These are phyloP conservation scores for Maconellicoccus hirsutus DNA, from an alignment of 1,140 invertebrate species.

Conservation along the genomic window DNA sequence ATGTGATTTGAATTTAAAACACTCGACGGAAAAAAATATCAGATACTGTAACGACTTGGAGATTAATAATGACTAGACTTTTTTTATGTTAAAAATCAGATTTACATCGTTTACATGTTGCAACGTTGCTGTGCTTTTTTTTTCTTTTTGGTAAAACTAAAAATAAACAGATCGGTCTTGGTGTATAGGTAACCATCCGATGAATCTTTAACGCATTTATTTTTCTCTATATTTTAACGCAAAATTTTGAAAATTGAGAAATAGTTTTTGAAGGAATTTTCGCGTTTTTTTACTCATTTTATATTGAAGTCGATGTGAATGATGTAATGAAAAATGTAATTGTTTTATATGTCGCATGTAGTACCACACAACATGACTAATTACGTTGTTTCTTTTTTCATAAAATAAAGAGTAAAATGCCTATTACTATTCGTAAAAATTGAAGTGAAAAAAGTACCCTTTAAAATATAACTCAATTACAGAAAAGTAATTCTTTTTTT, in stretches of 20 bases:
- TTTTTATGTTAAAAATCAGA: too few relatives aligned
- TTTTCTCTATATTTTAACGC: too few relatives aligned
- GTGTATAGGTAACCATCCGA: too few relatives aligned
- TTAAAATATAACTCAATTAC: conserved; percentile 17
- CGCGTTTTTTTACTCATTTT: too few relatives aligned
- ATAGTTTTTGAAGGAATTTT: too few relatives aligned
- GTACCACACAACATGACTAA: not conserved
- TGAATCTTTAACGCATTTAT: too few relatives aligned
- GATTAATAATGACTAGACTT: not conserved
- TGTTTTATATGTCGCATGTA: not conserved
- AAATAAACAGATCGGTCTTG: too few relatives aligned
- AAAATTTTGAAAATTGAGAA: too few relatives aligned
- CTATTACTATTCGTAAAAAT: not conserved
- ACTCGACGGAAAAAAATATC: not conserved
- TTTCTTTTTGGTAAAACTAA: too few relatives aligned
- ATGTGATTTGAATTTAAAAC: conserved; percentile 20
- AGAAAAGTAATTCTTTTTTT: conserved; percentile 19
- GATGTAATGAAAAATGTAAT: not conserved
- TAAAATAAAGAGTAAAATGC: not conserved
- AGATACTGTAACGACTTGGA: not conserved
- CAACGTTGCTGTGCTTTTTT: too few relatives aligned
- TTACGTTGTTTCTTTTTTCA: not conserved
- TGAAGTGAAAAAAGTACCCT: not conserved
- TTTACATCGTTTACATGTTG: too few relatives aligned
- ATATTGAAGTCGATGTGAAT: too few relatives aligned